Base-by-base conservation (phyloP, 1,140 invertebrate species). In the Drosophila nigrodunni region DNA sequence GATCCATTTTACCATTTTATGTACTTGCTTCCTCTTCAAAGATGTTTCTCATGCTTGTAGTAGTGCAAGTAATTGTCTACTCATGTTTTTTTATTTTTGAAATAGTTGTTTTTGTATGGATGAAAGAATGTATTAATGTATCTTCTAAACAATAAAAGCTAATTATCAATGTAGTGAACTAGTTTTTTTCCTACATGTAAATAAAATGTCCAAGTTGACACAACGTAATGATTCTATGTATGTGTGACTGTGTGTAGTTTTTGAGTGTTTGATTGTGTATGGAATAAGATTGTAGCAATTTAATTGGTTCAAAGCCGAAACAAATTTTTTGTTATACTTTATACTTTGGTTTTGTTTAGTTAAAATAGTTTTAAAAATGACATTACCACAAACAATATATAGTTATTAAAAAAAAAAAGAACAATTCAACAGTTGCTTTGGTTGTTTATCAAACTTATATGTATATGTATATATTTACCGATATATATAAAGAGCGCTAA, bases 21-120 rank as follows among this genome's bases (percentile, higher is more conserved):
- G 25, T 61, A 54, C 61, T 78, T 82, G 82, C 66, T 69, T 80
- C 64, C 77, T 70, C 76, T 70, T 65, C 44, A 25, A 55, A 59
- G 67, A 68, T 61, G 55, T 57, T 35, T 50, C 46, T 39, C 72
- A 57, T 71, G 50, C 69, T 65, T 69, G 47, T 76, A 76, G 67
- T 58, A 35, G 47, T 66, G 72, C 77, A 88, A 73, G 75, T 80
- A 88, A 88, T 88, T 88, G 83, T 89, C 83, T 88, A 88, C 83
- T 69, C 83, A 87, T 88, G 80, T 83, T 85, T 74, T 80, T 87
- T 58, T 75, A 62, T 39, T 60, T 30, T 21, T 21, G 18, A 68
- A 58, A 44, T 77, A 47, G n/a, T 46, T 71, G 50, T 70, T 10
- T 70, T 57, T 64, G 35, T 64, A 82, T 71, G 70, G 75, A 69